Conservation (phyloP, 1,140 invertebrate species). For the Sipha flava region DNA sequence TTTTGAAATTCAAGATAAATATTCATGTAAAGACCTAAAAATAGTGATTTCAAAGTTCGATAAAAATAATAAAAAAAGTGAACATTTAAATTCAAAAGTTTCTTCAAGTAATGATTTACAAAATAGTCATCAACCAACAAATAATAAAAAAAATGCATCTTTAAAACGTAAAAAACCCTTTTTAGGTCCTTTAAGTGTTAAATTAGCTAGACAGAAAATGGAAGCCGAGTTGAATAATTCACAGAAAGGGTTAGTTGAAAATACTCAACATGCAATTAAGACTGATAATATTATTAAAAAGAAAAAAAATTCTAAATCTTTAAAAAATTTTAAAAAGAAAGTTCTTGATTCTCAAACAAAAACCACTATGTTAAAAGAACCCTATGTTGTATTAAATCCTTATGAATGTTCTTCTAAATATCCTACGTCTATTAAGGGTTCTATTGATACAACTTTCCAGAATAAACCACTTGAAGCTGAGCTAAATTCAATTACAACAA, state of each 20-base stretch:
- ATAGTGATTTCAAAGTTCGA: slow-evolving; percentile 8
- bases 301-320: background rate
- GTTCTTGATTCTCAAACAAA: background rate
- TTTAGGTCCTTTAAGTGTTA: slow-evolving; percentile 19
- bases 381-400: background rate
- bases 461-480: background rate
- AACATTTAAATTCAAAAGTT: background rate
- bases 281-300: background rate
- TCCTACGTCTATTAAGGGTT: background rate
- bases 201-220: background rate
- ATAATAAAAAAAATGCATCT: background rate
- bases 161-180: background rate
- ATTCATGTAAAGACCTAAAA: background rate
- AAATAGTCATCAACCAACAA: background rate
- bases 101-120: background rate
- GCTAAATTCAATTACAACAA: background rate
- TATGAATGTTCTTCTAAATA: background rate
- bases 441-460: background rate
- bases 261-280: background rate
- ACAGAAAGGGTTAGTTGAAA: background rate
- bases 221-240: background rate
- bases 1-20: background rate
- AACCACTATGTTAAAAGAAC: background rate
- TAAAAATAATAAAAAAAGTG: background rate
- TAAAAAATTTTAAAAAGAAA: background rate